Conservation (phyloP, 2,113 vertebrate species). For the Mesoclemmys tuberculata region DNA sequence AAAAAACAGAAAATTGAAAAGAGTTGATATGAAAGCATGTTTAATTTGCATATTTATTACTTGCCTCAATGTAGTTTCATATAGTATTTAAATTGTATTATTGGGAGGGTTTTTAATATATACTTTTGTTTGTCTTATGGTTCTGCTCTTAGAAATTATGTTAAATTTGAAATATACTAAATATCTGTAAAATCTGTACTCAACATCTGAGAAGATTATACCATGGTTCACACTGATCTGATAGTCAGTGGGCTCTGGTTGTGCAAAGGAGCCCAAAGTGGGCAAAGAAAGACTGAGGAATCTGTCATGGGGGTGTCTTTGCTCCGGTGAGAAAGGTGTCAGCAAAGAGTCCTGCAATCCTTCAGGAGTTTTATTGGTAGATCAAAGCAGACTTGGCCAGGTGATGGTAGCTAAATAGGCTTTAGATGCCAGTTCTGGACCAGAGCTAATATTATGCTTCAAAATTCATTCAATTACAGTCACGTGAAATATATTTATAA, state of each 20-base stretch:
- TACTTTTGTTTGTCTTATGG: background rate
- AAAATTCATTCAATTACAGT: accelerated
- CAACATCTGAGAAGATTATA: background rate
- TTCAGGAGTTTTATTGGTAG: background rate
- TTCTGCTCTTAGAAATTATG: background rate
- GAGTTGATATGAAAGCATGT: background rate
- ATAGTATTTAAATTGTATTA: background rate
- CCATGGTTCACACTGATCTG: background rate
- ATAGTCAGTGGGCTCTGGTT: background rate
- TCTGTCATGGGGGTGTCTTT: background rate
- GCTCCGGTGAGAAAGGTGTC: too few species aligned
- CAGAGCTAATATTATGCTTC: background rate
- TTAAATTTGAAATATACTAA: background rate
- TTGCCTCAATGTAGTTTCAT: accelerated
- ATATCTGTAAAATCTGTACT: background rate
- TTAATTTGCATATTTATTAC: background rate
- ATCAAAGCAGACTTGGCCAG: background rate
- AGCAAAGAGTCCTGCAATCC: background rate
- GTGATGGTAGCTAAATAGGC: background rate
- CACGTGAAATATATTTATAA: background rate
- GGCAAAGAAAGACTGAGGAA: background rate
- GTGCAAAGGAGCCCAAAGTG: background rate
- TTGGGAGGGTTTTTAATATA: background rate
- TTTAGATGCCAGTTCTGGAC: background rate
- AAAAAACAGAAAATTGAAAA: background rate